Evolutionary conservation across 1,140 invertebrate species (phyloP), one percentile per base, ranked within the genome.

Genomic region (Pseudomyrmex gracilis): DNA sequence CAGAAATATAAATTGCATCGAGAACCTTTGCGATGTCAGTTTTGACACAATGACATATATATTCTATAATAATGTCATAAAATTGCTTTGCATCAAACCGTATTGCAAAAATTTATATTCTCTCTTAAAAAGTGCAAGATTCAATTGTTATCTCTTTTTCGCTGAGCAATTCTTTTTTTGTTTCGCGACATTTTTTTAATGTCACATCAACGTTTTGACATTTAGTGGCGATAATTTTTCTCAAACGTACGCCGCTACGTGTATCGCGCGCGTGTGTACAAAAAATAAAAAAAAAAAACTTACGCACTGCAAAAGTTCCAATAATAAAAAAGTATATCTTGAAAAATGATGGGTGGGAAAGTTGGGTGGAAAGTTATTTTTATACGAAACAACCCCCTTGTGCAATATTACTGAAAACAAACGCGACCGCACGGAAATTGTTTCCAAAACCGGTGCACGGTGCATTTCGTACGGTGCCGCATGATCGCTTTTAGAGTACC

Each of bases 1-100:
- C 76, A 87, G 61, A 78, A 53, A 89, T 76, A 87, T 89, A 89
- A 89, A 89, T 89, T 89, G 87, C 87, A 84, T 86, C 67, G 76
- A 89, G 84, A 51, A 4, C 34, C 55, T 47, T 68, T 61, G 85
- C 55, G 82, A 63, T 47, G 77, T 63, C 22, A n/a, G 47, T 49
- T 45, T 43, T 58, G 58, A 47, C 51, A 47, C 51, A 58, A 10
- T 17, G 68, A 34, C n/a, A 66, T 22, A 45, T 22, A 71, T 58
- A 22, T 47, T 2, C 12, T 51, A 51, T 51, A 34, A 5, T 51
- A 43, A 17, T 58, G 51, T 34, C n/a, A 58, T 78, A 64, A 34
- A 12, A 80, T 78, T 70, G 64, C 51, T 20, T 78, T 70, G 70
- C 47, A 66, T 70, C 63, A 68, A 57, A 66, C 22, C 57, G n/a